A percentile compares a stretch with the other conserved stretches of the same genome.
Evolutionary conservation across 2,888 invertebrate genomes (phyloP).

Genomic region (Daptonema setosum): DNA sequence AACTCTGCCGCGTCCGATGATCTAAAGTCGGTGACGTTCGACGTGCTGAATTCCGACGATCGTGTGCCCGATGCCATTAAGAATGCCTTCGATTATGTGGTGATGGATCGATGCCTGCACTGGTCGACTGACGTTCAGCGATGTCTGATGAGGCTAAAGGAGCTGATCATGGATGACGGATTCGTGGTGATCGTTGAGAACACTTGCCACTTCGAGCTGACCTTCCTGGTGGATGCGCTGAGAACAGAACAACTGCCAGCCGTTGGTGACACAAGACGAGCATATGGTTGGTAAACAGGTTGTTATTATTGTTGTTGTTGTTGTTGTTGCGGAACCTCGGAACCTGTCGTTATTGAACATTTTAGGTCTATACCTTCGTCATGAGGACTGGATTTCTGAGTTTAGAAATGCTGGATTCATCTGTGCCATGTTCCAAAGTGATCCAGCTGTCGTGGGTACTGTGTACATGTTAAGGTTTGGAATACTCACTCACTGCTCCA

Average conservation of each 20-base stretch:
- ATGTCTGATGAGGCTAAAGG: not conserved
- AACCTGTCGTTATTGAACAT: too few relatives aligned
- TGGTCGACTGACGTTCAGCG: not conserved
- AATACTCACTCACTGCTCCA: too few relatives aligned
- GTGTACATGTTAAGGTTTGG: not conserved
- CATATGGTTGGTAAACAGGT: not conserved
- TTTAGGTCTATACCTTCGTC: too few relatives aligned
- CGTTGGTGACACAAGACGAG: not conserved
- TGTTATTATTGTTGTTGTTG: too few relatives aligned
- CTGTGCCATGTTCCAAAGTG: not conserved
- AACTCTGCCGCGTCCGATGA: not conserved
- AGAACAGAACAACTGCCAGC: not conserved
- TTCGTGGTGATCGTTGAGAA: not conserved
- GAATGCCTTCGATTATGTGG: not conserved
- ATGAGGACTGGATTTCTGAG: too few relatives aligned
- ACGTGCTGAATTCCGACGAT: not conserved
- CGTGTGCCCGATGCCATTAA: not conserved
- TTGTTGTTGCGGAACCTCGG: too few relatives aligned
- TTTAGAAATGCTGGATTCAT: not conserved
- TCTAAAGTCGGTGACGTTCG: not conserved
- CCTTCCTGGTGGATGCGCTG: not conserved
- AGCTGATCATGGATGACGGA: not conserved
- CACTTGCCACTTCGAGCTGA: not conserved
- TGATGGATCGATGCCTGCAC: not conserved
- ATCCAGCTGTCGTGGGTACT: not conserved